Evolutionary conservation across 1,140 invertebrate species (phyloP), one percentile per base, ranked within the genome.

Genomic region (Bradysia coprophila): DNA sequence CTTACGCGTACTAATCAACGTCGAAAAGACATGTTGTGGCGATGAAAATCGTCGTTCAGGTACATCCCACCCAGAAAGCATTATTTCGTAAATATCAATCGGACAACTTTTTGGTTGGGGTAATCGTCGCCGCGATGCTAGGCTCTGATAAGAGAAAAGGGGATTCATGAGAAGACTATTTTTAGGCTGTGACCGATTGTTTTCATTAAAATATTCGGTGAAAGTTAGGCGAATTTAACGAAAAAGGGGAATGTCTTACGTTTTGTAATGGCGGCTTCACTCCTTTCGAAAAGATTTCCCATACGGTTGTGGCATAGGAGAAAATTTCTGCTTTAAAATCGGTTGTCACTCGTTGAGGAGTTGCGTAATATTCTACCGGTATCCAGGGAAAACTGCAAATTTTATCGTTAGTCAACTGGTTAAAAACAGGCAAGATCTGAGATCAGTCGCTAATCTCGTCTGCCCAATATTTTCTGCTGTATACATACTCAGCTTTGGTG

Each of bases 221-320:
- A n/a, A n/a, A n/a, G n/a, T n/a, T n/a, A n/a, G n/a, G n/a, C n/a
- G n/a, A n/a, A n/a, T n/a, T n/a, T n/a, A n/a, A n/a, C n/a, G n/a
- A n/a, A n/a, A n/a, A n/a, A n/a, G n/a, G n/a, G n/a, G n/a, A n/a
- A n/a, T 23, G 23, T 49, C 66, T 72, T 71, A 31, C 31, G 19
- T 66, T 59, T 50, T 57, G 57, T 1, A 53, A 55, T 13, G 59
- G 62, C 1, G 62, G 64, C 1, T 65, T 54, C 44, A 67, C 59
- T 22, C 84, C 86, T 51, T 72, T 77, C 0, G 80, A 79, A 65
- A 91, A 93, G 46, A 93, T 82, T 62, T 92, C 80, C 81, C 86
- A 91, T 9, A 90, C 52, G 10, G 86, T 90, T 15, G 88, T 92
- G 2, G 80, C 84, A 50, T 86, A 76, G 13, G 87, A 83, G 85